Evolutionary conservation across 23 tunicate species (phyloP), one percentile per base, ranked within the genome.

Genomic region (Trididemnum miniatum): DNA sequence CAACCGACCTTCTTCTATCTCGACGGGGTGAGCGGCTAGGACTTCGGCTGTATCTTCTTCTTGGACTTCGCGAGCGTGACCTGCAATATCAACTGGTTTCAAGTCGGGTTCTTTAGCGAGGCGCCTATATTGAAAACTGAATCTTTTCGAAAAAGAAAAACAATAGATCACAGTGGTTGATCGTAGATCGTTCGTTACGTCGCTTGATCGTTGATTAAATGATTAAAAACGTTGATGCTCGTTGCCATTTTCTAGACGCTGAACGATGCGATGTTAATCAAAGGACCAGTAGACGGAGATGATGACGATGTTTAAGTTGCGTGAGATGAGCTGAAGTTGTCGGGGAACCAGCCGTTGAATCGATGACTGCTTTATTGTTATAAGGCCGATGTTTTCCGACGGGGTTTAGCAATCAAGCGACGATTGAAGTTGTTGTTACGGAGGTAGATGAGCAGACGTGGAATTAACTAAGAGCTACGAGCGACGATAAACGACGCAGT

Each of bases 31-130:
- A 77, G 4, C 82, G 65, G 25, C 66, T 52, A 39, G 40, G 67
- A 67, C 82, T 77, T 77, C 66, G 23, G 67, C 54, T 34, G 29
- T 77, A 36, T 23, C 76, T 1, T 69, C 87, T 81, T 12, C 73
- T 57, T 25, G 87, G 87, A 59, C 87, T 83, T 35, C 74, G 24
- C 9, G 87, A 83, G 2, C 72, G 50, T 18, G 87, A 83, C 59
- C 87, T 83, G 37, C n/a, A 51, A 51, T 25, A 34, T 31, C 4
- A 37, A 36, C 18, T 7, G n/a, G n/a, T n/a, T n/a, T n/a, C n/a
- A n/a, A n/a, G n/a, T n/a, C n/a, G n/a, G n/a, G n/a, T n/a, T n/a
- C n/a, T n/a, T n/a, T n/a, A n/a, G n/a, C n/a, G n/a, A n/a, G n/a
- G n/a, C n/a, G n/a, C n/a, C n/a, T n/a, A n/a, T n/a, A n/a, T n/a